Percentiles rank a stretch among this genome's conserved stretches.
phyloP scores from a whole-genome alignment of 2,797 vertebrate species.

The Sebastes minor region DNA sequence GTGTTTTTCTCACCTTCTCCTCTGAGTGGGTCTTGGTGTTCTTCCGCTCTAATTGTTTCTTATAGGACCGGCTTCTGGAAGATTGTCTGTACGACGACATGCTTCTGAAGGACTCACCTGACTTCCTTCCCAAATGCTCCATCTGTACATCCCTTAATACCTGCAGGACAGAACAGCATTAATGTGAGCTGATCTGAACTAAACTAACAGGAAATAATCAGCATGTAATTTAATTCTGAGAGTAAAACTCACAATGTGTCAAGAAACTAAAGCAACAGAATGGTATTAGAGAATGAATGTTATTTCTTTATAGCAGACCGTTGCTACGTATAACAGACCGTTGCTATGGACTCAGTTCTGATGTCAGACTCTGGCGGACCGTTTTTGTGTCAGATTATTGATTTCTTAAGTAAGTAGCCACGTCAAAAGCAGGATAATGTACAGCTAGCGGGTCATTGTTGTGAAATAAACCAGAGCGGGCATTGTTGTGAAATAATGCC shows the following conservation, averaged over 20 bases:
- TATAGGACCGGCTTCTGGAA: constrained; percentile 49
- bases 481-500: too few species aligned
- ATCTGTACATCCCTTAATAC: constrained; percentile 70
- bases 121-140: constrained; percentile 53
- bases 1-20: constrained; percentile 57
- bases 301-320: neutral
- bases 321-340: too few species aligned
- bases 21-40: constrained; percentile 17
- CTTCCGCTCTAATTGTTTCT: constrained; percentile 41
- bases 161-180: constrained; percentile 36
- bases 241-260: neutral
- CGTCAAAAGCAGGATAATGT: neutral
- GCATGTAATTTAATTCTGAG: neutral
- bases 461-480: too few species aligned
- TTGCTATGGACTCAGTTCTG: neutral
- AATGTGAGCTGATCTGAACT: neutral
- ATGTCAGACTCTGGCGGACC: neutral
- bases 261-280: neutral
- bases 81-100: constrained; percentile 47
- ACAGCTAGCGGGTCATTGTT: neutral
- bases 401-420: neutral
- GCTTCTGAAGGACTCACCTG: constrained; percentile 50
- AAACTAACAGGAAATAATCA: neutral
- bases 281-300: neutral
- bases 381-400: neutral